phyloP scores from a whole-genome alignment of 2,113 vertebrate species.

The Peromyscus leucopus region DNA sequence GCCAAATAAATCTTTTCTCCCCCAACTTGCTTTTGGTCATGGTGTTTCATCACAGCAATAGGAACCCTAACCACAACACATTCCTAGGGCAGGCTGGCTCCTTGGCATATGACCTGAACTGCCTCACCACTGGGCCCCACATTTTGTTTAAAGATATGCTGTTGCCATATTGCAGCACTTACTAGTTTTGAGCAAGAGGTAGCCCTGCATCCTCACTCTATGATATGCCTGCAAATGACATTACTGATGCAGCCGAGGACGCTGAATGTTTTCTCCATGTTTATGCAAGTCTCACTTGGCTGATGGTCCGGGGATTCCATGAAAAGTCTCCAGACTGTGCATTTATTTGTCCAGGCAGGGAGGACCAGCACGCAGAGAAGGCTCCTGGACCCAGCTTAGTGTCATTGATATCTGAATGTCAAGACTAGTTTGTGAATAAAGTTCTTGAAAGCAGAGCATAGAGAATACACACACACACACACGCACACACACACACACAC shows the following conservation, averaged over 20 bases:
- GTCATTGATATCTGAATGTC: neutral
- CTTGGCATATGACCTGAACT: rapidly evolving
- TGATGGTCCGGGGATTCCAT: neutral
- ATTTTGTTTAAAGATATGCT: no score
- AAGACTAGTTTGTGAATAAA: neutral
- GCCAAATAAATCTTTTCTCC: neutral
- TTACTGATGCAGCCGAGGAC: neutral
- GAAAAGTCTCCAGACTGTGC: neutral
- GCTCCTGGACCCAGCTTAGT: neutral
- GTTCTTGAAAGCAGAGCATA: neutral
- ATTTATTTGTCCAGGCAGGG: neutral
- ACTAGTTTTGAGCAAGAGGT: neutral
- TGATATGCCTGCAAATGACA: neutral
- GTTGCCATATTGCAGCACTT: neutral
- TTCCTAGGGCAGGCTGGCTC: neutral
- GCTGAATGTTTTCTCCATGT: neutral
- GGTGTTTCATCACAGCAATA: neutral
- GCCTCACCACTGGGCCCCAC: rapidly evolving
- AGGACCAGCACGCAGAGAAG: neutral
- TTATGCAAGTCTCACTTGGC: neutral
- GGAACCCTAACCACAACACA: neutral
- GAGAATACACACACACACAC: neutral
- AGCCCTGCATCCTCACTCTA: neutral
- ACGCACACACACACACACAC: neutral
- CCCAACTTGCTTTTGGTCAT: neutral